Base-by-base conservation (phyloP, 2,888 invertebrate species). In the Apoda limacodes region DNA sequence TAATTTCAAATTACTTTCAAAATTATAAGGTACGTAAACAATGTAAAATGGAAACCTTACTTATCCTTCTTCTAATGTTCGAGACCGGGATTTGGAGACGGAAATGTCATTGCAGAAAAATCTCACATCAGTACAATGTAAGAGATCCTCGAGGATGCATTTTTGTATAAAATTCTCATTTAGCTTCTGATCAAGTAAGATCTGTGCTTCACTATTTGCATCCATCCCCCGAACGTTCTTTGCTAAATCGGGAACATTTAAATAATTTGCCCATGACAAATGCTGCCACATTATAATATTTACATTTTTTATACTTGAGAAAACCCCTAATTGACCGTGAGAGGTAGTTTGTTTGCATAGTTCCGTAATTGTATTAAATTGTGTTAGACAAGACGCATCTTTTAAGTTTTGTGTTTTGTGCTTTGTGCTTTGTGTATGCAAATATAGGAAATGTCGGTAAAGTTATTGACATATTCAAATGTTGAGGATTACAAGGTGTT, bases 121-220 rank as follows among this genome's bases (percentile, higher is more conserved):
- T 51, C 47, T 42, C 42, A 41, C 47, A 43, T 39, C 27, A 42
- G 42, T 37, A 41, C 45, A 40, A 48, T 46, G 43, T 50, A 43
- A 48, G 45, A 50, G 57, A 58, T 60, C 55, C 61, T 45, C 45
- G 49, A 51, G 47, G 50, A 52, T 59, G 56, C 60, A 60, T 65
- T 64, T 63, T 62, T 68, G 76, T 65, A 76, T 76, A 76, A 76
- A 74, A 57, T 58, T 49, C 62, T 60, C 74, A 66, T 78, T 76
- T 70, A 56, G 54, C 55, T 58, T 48, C 60, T 60, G 65, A 68
- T 67, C 64, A 61, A 56, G 55, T 39, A 55, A 60, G 69, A 72
- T 71, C 63, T 62, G 56, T 46, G 52, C 48, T 50, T 54, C 49
- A 48, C 17, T 17, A 70, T 74, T 72, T 70, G 68, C 72, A 75